Base-by-base conservation (phyloP, 2,888 invertebrate species). In the Eumerus sabulonum region DNA sequence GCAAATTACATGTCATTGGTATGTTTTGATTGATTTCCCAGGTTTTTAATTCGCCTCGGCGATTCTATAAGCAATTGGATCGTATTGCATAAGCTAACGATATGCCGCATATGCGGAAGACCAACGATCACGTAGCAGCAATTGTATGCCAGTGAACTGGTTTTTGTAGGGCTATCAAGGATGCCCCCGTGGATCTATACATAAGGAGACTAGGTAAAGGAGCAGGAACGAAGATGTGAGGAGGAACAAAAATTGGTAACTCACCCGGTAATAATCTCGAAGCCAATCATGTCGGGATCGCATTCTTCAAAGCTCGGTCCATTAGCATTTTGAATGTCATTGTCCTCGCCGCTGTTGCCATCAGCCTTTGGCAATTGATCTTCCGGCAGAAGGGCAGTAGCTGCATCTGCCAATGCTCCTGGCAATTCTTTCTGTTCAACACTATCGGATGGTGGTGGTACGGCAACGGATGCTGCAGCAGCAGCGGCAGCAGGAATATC, bases 251-350 rank as follows among this genome's bases (percentile, higher is more conserved):
- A 77, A 72, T 57, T 82, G 79, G 67, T 38, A 73, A 85, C 89
- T 90, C 90, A 92, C 92, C 95, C 97, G 83, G 96, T 97, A 85
- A 96, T 93, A 86, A 97, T 92, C 90, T 97, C 97, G 89, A 97
- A 97, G 83, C 96, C 95, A 85, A 95, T 93, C 93, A 95, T 94
- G 89, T 96, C 96, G 56, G 94, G 92, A 89, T 96, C 95, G 88
- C 96, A 96, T 89, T 95, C 95, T 86, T 95, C 95, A 79, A 84
- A 82, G 60, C 81, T 76, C 68, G 70, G 83, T 79, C 72, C 83
- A 83, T 82, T 84, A 68, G 82, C 76, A 79, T 83, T 83, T 76
- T 82, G 81, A 66, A 73, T 72, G 62, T 81, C 83, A 74, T 74
- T 82, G 83, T 85, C 82, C 81, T 84, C 85, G 73, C 81, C 82